Percentiles rank a stretch among this genome's conserved stretches.
These are phyloP conservation scores for Chydorus sphaericus DNA, from an alignment of 2,888 invertebrate genomes.

Conservation along the genomic window DNA sequence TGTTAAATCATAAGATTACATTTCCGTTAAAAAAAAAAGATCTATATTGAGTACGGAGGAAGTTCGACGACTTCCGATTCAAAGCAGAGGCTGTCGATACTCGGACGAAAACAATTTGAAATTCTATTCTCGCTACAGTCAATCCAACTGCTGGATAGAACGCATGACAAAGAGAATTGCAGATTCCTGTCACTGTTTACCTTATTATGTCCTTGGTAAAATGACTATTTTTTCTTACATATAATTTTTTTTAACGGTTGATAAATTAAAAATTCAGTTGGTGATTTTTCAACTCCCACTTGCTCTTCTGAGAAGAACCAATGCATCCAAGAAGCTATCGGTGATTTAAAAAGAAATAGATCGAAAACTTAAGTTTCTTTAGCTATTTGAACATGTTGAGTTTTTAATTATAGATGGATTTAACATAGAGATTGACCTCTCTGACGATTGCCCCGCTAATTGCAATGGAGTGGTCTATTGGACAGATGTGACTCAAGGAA, in stretches of 20 bases:
- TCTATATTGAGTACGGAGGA: constrained; percentile 10
- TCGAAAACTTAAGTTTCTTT: too few species aligned
- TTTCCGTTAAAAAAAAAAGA: too few species aligned
- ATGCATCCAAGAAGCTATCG: constrained; percentile 5
- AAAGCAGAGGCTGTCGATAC: constrained; percentile 8
- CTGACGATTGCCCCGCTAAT: constrained; percentile 1
- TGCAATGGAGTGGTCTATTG: constrained; percentile 7
- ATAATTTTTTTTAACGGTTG: not conserved
- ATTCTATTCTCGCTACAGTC: constrained; percentile 10
- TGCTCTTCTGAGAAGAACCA: constrained; percentile 4
- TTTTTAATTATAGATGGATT: too few species aligned
- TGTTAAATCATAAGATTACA: too few species aligned
- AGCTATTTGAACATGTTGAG: too few species aligned
- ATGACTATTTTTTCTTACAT: not conserved
- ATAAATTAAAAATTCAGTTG: too few species aligned
- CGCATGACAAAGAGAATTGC: not conserved
- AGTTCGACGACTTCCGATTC: not conserved
- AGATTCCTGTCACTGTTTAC: constrained; percentile 2
- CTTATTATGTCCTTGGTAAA: constrained; percentile 9
- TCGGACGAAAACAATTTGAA: not conserved
- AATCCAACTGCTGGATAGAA: constrained; percentile 11
- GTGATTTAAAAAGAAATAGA: too few species aligned
- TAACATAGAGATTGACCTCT: not conserved
- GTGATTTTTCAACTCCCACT: not conserved
- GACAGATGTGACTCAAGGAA: constrained; percentile 7